These are phyloP conservation scores for Oryzias sinensis DNA, from an alignment of 2,797 vertebrate species.

Conservation along the genomic window DNA sequence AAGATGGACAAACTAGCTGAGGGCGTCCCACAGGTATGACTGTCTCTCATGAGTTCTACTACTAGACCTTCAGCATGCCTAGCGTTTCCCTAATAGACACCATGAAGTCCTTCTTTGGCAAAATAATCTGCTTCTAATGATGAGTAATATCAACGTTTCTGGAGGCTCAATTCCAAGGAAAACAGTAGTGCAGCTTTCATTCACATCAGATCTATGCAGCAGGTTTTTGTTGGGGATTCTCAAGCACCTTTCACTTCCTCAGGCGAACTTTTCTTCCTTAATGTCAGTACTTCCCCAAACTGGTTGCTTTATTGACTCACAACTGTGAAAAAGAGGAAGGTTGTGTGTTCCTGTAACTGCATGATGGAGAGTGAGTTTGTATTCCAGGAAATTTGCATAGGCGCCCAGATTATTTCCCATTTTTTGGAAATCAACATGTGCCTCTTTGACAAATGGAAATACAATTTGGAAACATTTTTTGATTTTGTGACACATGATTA, in stretches of 20 bases:
- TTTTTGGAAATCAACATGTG: no score
- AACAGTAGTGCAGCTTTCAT: conserved; percentile 18
- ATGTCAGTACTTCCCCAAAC: conserved; percentile 23
- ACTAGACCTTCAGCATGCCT: background rate
- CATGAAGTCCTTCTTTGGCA: background rate
- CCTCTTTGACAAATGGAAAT: no score
- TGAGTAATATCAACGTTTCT: conserved; percentile 3
- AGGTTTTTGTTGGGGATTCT: conserved; percentile 7
- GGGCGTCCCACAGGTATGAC: conserved; percentile 73
- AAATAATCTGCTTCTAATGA: conserved; percentile 1
- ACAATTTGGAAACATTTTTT: no score
- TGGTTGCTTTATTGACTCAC: conserved; percentile 3
- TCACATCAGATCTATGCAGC: conserved; percentile 5
- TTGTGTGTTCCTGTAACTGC: conserved; percentile 12
- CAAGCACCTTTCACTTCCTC: conserved; percentile 49
- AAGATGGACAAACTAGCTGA: conserved; percentile 30
- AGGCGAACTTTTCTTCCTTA: conserved; percentile 33
- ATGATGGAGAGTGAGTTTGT: background rate
- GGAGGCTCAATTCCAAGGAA: conserved; percentile 1
- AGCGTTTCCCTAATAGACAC: background rate
- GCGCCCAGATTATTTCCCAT: no score
- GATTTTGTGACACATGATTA: no score
- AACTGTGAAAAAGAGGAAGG: conserved; percentile 11
- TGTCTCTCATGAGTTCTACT: background rate
- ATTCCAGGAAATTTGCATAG: no score